Conservation (phyloP, 1,140 invertebrate genomes). For the Conus betulinus region DNA sequence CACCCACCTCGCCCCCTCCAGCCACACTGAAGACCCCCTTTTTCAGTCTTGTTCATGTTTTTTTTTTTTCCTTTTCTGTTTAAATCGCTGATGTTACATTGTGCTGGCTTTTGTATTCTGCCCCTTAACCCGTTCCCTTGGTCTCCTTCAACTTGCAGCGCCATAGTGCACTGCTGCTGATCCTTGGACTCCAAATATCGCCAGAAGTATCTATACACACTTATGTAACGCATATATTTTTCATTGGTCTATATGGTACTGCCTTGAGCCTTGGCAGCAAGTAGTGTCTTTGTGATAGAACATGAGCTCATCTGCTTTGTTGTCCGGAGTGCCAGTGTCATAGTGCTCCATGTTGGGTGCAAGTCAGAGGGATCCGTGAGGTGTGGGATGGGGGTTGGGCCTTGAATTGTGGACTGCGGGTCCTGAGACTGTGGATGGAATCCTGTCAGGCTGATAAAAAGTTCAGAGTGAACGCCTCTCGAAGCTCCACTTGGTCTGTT, state of each 20-base stretch:
- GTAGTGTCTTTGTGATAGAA: constrained; percentile 28
- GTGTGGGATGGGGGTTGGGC: too few species aligned
- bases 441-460: not conserved
- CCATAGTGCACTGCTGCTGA: constrained; percentile 3
- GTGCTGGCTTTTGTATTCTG: not conserved
- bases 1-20: not conserved
- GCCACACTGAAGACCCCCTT: not conserved
- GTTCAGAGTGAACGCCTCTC: not conserved
- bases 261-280: constrained; percentile 40
- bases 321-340: not conserved
- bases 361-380: not conserved
- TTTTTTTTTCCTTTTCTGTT: too few species aligned
- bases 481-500: too few species aligned
- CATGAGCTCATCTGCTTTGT: constrained; percentile 28
- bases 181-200: constrained; percentile 17
- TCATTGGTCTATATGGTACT: constrained; percentile 28
- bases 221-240: constrained; percentile 32
- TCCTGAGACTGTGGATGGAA: not conserved
- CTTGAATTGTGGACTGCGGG: not conserved
- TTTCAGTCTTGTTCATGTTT: too few species aligned
- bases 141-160: constrained; percentile 12
- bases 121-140: not conserved
- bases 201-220: constrained; percentile 32
- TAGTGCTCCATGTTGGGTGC: not conserved
- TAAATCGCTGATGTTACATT: too few species aligned